These are phyloP conservation scores for Cephus spinipes DNA, from an alignment of 2,888 invertebrate genomes.

Conservation along the genomic window DNA sequence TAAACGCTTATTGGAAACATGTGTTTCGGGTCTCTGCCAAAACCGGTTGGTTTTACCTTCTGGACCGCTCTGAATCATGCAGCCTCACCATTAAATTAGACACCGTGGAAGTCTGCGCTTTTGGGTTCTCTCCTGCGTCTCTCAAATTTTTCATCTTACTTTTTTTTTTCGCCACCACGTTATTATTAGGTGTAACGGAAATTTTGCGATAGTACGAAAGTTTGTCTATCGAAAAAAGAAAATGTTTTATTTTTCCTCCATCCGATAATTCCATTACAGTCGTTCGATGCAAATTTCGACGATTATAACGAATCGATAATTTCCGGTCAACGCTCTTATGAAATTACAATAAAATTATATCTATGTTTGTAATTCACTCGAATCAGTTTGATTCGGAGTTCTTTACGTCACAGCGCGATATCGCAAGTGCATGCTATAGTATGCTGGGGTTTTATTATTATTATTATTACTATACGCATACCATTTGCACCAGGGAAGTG, in stretches of 20 bases:
- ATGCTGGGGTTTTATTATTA: background rate
- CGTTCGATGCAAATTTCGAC: background rate
- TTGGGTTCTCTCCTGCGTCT: background rate
- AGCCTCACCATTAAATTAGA: constrained; percentile 56
- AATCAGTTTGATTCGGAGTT: background rate
- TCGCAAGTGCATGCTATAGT: background rate
- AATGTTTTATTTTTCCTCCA: too few relatives aligned
- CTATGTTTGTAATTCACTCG: background rate
- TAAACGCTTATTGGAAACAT: constrained; percentile 61
- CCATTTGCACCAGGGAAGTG: background rate
- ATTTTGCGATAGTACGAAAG: background rate
- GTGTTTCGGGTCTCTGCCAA: constrained; percentile 53
- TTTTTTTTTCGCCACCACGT: background rate
- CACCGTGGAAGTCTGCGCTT: constrained; percentile 43
- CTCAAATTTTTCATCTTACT: background rate
- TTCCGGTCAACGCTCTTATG: background rate
- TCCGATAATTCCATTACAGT: background rate
- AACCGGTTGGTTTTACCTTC: constrained; percentile 51
- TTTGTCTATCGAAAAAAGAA: background rate
- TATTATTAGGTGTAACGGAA: background rate
- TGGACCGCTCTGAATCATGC: constrained; percentile 47
- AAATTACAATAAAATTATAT: background rate
- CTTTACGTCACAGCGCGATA: background rate
- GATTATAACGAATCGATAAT: background rate
- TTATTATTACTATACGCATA: background rate